These are phyloP conservation scores for Aphyosemion australe DNA, from an alignment of 2,113 vertebrate species.

Conservation along the genomic window DNA sequence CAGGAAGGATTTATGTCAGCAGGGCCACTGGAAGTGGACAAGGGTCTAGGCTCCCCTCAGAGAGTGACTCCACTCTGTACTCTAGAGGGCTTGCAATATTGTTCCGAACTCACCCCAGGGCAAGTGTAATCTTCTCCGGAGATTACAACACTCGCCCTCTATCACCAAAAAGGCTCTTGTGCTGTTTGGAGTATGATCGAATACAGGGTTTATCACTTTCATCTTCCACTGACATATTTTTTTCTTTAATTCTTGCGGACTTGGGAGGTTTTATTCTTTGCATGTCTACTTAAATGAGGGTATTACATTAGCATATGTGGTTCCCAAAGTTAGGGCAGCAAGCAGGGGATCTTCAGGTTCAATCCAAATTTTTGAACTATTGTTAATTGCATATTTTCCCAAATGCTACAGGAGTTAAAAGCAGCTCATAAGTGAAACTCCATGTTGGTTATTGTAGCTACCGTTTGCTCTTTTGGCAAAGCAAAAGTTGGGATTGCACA, in stretches of 20 bases:
- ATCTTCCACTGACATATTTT: conserved; percentile 31
- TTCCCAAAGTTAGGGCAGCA: background rate
- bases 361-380: background rate
- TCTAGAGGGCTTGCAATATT: conserved; percentile 67
- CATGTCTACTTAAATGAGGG: background rate
- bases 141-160: conserved; percentile 62
- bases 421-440: background rate
- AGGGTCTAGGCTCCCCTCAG: conserved; percentile 56
- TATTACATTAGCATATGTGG: background rate
- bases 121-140: conserved; percentile 74
- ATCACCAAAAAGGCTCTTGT: conserved; percentile 40
- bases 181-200: conserved; percentile 39
- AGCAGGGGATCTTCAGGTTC: background rate
- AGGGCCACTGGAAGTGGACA: conserved; percentile 53
- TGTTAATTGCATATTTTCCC: background rate
- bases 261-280: conserved; percentile 21
- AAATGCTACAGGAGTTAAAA: background rate
- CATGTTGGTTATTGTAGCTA: no score
- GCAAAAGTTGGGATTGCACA: no score
- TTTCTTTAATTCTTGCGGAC: conserved; percentile 15
- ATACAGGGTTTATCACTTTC: conserved; percentile 36
- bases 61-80: conserved; percentile 61
- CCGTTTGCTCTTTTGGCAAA: no score
- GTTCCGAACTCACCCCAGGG: conserved; percentile 65
- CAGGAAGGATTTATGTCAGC: conserved; percentile 61